phyloP scores from a whole-genome alignment of 2,113 vertebrate species.

The Nesoenas mayeri region DNA sequence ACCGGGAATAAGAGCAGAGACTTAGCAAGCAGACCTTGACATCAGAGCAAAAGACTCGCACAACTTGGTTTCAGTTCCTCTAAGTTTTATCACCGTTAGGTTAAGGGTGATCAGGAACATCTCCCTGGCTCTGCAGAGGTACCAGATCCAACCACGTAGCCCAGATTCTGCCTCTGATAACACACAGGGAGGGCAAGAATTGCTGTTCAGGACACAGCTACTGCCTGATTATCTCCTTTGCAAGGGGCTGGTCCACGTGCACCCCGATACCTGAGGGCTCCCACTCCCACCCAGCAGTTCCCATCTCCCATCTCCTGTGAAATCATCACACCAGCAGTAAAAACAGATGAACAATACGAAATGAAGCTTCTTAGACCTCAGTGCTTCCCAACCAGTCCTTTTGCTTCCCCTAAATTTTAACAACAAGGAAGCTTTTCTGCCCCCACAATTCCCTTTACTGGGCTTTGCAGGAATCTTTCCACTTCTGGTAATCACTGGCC shows the following conservation, averaged over 20 bases:
- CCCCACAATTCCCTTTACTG: not conserved
- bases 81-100: not conserved
- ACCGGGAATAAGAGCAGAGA: not conserved
- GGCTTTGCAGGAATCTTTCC: not conserved
- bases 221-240: not conserved
- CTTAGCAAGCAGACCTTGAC: not conserved
- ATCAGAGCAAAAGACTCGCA: not conserved
- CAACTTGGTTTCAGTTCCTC: not conserved
- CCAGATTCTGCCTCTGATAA: not conserved
- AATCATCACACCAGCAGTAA: not conserved
- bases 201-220: fast-evolving
- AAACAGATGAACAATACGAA: not conserved
- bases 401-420: not conserved
- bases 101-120: not conserved
- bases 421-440: not conserved
- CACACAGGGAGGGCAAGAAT: not conserved
- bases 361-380: not conserved
- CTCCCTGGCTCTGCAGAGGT: not conserved
- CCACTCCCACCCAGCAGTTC: not conserved
- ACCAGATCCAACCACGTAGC: not conserved
- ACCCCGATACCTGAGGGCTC: not conserved
- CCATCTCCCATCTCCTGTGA: not conserved
- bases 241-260: not conserved
- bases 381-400: not conserved
- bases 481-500: not conserved